Conservation (phyloP, 2,888 invertebrate species). For the Lottia gigantea region DNA sequence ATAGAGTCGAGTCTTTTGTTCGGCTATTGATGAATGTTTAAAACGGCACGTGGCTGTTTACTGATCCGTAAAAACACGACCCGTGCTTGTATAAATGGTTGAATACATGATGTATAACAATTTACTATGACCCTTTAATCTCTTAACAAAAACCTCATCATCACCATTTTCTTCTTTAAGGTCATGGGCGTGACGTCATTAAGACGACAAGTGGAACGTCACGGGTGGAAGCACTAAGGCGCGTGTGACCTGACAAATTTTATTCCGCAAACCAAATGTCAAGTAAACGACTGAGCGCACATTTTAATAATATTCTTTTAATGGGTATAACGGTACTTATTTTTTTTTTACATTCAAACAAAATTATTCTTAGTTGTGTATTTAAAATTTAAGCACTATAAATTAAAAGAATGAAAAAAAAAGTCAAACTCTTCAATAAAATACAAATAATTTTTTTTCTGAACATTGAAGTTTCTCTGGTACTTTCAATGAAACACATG, state of each 20-base stretch:
- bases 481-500: too few relatives aligned
- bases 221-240: not conserved
- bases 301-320: not conserved
- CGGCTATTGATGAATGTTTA: slow-evolving; percentile 3
- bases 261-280: slow-evolving; percentile 8
- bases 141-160: slow-evolving; percentile 2
- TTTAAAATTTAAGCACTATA: too few relatives aligned
- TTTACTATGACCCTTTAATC: slow-evolving; percentile 3
- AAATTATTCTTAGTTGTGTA: too few relatives aligned
- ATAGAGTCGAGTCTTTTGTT: slow-evolving; percentile 21
- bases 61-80: slow-evolving; percentile 7
- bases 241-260: not conserved
- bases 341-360: too few relatives aligned
- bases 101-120: slow-evolving; percentile 6
- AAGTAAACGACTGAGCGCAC: not conserved
- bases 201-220: slow-evolving; percentile 9
- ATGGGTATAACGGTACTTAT: too few relatives aligned
- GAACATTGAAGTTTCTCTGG: too few relatives aligned
- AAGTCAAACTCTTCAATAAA: too few relatives aligned
- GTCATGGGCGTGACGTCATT: slow-evolving; percentile 11
- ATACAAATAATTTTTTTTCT: too few relatives aligned
- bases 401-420: too few relatives aligned
- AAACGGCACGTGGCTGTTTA: slow-evolving; percentile 9
- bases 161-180: slow-evolving; percentile 8
- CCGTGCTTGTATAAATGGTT: not conserved